Conservation (phyloP, 2,888 invertebrate genomes). For the Linnaemya tessellans region DNA sequence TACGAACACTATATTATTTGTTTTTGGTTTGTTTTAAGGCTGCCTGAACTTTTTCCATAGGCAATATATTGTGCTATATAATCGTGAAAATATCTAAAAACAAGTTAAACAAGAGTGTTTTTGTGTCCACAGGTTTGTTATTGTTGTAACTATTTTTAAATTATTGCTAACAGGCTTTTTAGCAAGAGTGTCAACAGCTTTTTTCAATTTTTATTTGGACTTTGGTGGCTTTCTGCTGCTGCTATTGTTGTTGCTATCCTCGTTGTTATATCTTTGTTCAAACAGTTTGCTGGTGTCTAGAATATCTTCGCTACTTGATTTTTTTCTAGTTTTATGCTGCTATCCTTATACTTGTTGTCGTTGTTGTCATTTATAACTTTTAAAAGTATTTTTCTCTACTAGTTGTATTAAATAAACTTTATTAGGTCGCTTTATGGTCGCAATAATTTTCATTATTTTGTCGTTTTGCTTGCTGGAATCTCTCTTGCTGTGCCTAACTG, state of each 20-base stretch:
- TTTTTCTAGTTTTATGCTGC: constrained; percentile 37
- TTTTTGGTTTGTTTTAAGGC: constrained; percentile 36
- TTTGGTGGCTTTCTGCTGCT: constrained; percentile 15
- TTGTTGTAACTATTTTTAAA: constrained; percentile 60
- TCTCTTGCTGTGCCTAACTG: neutral
- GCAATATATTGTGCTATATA: constrained; percentile 23
- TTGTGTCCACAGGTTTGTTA: constrained; percentile 24
- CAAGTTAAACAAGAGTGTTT: neutral
- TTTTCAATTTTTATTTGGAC: neutral
- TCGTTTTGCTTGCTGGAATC: neutral
- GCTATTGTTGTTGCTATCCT: constrained; percentile 10
- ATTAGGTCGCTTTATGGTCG: constrained; percentile 78
- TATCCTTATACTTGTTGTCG: constrained; percentile 21
- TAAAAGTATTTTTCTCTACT: constrained; percentile 60
- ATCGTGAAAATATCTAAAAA: constrained; percentile 1
- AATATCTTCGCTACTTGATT: constrained; percentile 53
- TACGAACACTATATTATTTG: constrained; percentile 2
- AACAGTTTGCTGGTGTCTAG: constrained; percentile 44
- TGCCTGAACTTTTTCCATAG: neutral
- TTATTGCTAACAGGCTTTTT: constrained; percentile 69
- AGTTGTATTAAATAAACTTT: constrained; percentile 75
- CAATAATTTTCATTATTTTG: constrained; percentile 67
- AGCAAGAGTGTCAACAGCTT: constrained; percentile 66
- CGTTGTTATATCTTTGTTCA: constrained; percentile 26
- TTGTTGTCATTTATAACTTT: constrained; percentile 64